Evolutionary conservation across 2,113 vertebrate species (phyloP), one percentile per base, ranked within the genome.

Genomic region (Proterorhinus semilunaris): DNA sequence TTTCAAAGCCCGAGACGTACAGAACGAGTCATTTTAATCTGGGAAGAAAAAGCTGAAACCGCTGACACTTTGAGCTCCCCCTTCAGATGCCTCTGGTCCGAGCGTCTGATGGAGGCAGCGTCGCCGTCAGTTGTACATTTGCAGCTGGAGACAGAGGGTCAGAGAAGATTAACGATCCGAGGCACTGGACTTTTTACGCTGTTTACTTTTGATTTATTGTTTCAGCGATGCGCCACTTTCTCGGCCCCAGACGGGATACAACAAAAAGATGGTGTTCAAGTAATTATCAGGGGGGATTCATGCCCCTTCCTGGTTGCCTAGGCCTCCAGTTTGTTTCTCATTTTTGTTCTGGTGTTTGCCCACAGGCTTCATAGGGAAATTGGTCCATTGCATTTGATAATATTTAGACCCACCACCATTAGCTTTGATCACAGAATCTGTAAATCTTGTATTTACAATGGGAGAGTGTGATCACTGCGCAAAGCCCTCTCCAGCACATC

Each of bases 151-250:
- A 65, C 65, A 36, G 58, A 64, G 57, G 76, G 68, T 79, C 68
- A 45, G 65, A 74, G 53, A 79, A 78, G 69, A 81, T 81, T 72
- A 74, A 61, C 42, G 65, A 2, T 7, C 69, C 68, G 78, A 71
- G 67, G 71, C 69, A 74, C 47, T 61, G 65, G 69, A 66, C 54
- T 27, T 57, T 57, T 36, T 57, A 21, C 36, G 54, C 4, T 57
- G 54, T 27, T 21, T 57, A 57, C 21, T 57, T 57, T 36, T 57
- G 54, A 57, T 36, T 21, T 57, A 57, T 11, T 57, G 21, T 36
- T 57, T 57, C 54, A 36, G 5, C 54, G 21, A 57, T 36, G 54
- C 21, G n/a, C 17, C 54, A 36, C 54, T 57, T 57, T 57, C 17
- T 57, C 54, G 2, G 17, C 36, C 54, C 36, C 9, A 5, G 36